A percentile compares a stretch with the other conserved stretches of the same genome.
Evolutionary conservation across 1,140 invertebrate genomes (phyloP).

Genomic region (Hermetia illucens): DNA sequence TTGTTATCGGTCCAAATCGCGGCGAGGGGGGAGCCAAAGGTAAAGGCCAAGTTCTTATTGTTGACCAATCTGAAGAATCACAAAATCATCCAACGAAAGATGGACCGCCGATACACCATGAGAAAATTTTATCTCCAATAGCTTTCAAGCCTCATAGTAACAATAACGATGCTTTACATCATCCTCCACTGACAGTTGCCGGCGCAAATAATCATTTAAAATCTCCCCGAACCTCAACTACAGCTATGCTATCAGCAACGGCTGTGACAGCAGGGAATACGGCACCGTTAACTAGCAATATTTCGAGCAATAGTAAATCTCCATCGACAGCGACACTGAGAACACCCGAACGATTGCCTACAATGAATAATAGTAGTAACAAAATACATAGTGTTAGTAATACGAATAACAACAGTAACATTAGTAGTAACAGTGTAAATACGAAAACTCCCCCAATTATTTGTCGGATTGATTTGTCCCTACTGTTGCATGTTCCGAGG

Average conservation of each 20-base stretch:
- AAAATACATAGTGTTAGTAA: not conserved
- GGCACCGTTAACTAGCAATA: not conserved
- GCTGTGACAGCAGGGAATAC: not conserved
- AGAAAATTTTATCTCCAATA: conserved; percentile 2
- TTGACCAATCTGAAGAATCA: conserved; percentile 23
- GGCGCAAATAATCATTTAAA: not conserved
- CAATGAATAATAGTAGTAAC: too few relatives aligned
- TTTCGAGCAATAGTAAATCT: not conserved
- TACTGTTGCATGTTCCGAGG: conserved; percentile 15
- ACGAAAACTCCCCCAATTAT: conserved; percentile 16
- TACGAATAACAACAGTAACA: conserved; percentile 10
- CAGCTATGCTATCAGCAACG: not conserved
- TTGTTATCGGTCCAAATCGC: conserved; percentile 40
- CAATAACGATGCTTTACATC: not conserved
- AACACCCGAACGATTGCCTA: not conserved
- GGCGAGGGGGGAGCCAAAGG: conserved; percentile 40
- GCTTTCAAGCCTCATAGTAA: not conserved
- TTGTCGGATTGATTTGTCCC: conserved; percentile 25
- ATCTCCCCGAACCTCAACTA: not conserved
- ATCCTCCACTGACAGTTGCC: too few relatives aligned
- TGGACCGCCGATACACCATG: not conserved
- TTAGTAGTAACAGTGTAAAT: conserved; percentile 4
- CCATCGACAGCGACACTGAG: not conserved
- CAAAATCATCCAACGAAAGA: conserved; percentile 6
- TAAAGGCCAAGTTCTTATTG: conserved; percentile 30